Percentiles rank a stretch among this genome's conserved stretches.
Evolutionary conservation across 2,888 invertebrate species (phyloP).

Genomic region (Machimus rusticus): DNA sequence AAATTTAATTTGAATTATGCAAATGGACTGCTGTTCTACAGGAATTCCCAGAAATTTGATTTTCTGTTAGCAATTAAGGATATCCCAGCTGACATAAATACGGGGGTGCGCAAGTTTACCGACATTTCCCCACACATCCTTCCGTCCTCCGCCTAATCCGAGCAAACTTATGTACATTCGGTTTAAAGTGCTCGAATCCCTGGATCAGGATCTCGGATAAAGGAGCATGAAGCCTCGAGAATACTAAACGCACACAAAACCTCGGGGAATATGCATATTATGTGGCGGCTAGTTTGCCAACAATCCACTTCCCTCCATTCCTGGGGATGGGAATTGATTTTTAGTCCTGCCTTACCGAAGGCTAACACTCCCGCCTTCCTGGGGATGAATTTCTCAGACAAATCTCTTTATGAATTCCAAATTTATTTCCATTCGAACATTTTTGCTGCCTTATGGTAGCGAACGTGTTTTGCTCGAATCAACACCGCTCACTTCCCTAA

Average conservation of each 20-base stretch:
- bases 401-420: not conserved
- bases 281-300: not conserved
- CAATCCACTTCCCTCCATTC: not conserved
- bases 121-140: not conserved
- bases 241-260: not conserved
- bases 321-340: not conserved
- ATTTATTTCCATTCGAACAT: not conserved
- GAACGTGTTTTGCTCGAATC: not conserved
- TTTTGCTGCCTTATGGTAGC: not conserved
- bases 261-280: not conserved
- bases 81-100: not conserved
- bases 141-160: not conserved
- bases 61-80: not conserved
- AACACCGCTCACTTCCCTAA: not conserved
- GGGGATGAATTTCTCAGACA: not conserved
- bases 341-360: not conserved
- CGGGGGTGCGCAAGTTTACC: not conserved
- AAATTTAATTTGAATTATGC: conserved; percentile 25
- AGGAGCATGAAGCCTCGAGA: not conserved
- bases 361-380: not conserved
- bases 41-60: not conserved
- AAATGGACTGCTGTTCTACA: not conserved
- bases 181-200: not conserved
- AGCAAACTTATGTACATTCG: not conserved
- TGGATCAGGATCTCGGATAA: not conserved